Evolutionary conservation across 1,140 invertebrate species (phyloP), one percentile per base, ranked within the genome.

Genomic region (Brachionus paranguensis): DNA sequence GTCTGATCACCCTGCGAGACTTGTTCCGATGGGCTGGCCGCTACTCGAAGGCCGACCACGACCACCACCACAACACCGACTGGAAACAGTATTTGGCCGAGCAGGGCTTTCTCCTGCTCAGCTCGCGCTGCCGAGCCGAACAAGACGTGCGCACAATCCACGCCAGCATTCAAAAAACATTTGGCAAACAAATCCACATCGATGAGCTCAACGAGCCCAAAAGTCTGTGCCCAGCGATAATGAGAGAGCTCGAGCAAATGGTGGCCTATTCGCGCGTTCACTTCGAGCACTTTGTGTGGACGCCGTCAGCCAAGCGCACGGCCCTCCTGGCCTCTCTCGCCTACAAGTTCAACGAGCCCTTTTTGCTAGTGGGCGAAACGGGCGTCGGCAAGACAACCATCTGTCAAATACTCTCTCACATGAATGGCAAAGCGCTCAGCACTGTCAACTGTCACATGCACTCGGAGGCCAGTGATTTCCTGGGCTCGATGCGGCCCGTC

Each of bases 371-470:
- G 8, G 98, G 98, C 65, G 96, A 98, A 88, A 99, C 98, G 29
- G 98, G 91, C 89, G 96, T 96, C 89, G 98, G 98, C 0, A 99
- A 99, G 91, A 99, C 98, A 0, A 98, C 96, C 0, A 92, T 98
- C 20, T 97, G 96, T 86, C 95, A 99, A 86, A 74, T 97, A 29
- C 91, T 95, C 68, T 93, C 95, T 17, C 89, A 91, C 29, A 88
- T 95, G 45, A 92, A 92, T 60, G 86, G 90, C 0, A 92, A 93
- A 83, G 89, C 92, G 68, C 89, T 99, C 24, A 91, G 93, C 68
- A 92, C 93, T 41, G 92, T 99, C 0, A 99, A 99, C 90, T 99
- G 97, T 90, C 97, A 99, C 87, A 96, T 98, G 93, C 95, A 99
- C 88, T 97, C 96, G 2, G 98, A 99, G 89, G 95, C 96, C 86